Conservation (phyloP, 1,140 invertebrate genomes). For the Leptopilina boulardi region DNA sequence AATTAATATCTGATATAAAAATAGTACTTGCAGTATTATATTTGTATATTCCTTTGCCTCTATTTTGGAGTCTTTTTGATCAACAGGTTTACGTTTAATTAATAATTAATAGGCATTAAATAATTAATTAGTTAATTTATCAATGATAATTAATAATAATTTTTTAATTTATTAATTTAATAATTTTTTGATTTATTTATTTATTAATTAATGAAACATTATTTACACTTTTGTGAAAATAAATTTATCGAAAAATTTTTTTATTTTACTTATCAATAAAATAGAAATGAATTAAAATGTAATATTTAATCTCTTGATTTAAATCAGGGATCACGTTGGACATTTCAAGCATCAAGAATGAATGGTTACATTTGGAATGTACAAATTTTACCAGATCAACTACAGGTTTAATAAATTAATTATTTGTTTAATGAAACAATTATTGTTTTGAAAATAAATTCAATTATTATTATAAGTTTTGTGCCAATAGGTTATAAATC, state of each 20-base stretch:
- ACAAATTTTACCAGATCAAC: conserved; percentile 81
- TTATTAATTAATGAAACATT: no score
- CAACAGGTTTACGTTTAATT: conserved; percentile 79
- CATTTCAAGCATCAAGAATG: conserved; percentile 84
- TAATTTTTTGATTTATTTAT: neutral
- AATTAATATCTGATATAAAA: conserved; percentile 84
- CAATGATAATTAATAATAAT: no score
- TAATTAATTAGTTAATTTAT: no score
- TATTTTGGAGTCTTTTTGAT: conserved; percentile 91
- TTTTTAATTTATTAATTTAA: neutral
- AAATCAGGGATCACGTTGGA: conserved; percentile 83
- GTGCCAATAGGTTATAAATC: conserved; percentile 78
- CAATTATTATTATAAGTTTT: neutral
- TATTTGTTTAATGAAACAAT: neutral
- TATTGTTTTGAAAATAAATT: neutral
- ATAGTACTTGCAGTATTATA: conserved; percentile 81
- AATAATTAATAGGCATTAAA: no score
- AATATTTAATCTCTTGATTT: no score
- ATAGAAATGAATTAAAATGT: no score
- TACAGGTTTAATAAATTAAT: conserved; percentile 73
- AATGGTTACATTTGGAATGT: conserved; percentile 78
- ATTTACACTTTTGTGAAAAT: no score
- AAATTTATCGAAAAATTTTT: neutral
- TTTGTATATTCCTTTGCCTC: conserved; percentile 86
- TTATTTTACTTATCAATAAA: neutral